Base-by-base conservation (phyloP, 2,113 vertebrate species). In the Phoxinus phoxinus region DNA sequence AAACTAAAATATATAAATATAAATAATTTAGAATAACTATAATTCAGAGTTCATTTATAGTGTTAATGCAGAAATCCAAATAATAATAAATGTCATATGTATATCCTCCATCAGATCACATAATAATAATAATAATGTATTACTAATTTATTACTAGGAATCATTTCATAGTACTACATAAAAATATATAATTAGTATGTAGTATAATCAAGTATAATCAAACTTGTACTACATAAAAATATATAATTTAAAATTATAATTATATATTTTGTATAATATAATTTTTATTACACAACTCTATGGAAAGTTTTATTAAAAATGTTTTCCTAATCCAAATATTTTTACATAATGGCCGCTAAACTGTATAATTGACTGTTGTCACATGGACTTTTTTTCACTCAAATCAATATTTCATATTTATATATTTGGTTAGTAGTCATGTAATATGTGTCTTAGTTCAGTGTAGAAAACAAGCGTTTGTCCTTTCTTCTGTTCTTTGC, bases 391-490 rank as follows among this genome's bases (percentile, higher is more conserved):
- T 37, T 72, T 41, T 23, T 21, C 37, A 2, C 8, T 72, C 61
- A 72, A 35, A n/a, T 11, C 19, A 44, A 73, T 73, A 67, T 67
- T 35, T 67, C 30, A 35, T 67, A 5, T 35, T 35, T 17, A 27
- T 41, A 48, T 48, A 46, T 71, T 25, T 19, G 12, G 46, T 27
- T 32, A 56, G 48, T 35, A 73, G 27, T 56, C 53, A 21, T 56
- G 53, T 85, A 32, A 75, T 73, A 44, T 27, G 61, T 12, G 9
- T n/a, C 11, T 6, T 63, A 23, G 35, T 13, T 44, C 21, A 44
- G 21, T 72, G 23, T 23, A 85, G 92, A 87, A 92, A 93, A 93
- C 90, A 92, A 93, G 61, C 83, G 86, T 90, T 76, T 84, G 67
- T 21, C 2, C 67, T 61, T 58, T 74, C 23, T 25, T 75, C 86